Conservation (phyloP, 2,113 vertebrate species). For the Dissostichus mawsoni region DNA sequence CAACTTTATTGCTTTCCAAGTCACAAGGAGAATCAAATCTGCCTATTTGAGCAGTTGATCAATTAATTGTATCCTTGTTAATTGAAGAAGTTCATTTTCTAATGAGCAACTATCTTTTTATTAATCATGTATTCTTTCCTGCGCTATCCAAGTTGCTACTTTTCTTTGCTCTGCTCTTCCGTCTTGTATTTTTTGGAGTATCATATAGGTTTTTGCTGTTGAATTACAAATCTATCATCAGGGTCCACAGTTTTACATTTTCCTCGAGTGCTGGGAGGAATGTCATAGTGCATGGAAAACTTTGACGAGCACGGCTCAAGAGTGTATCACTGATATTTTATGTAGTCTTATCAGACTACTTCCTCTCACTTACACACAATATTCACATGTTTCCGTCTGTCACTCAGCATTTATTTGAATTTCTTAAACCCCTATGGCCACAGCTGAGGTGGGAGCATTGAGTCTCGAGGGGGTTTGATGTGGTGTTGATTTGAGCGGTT, state of each 20-base stretch:
- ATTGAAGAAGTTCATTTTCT: too few relatives aligned
- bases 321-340: conserved; percentile 46
- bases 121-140: too few relatives aligned
- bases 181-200: too few relatives aligned
- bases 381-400: conserved; percentile 11
- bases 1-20: background rate
- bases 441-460: conserved; percentile 24
- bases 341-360: conserved; percentile 45
- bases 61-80: too few relatives aligned
- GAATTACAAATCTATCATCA: too few relatives aligned
- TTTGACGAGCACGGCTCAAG: conserved; percentile 2
- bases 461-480: conserved; percentile 14
- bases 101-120: too few relatives aligned
- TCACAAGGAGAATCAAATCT: background rate
- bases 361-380: conserved; percentile 33
- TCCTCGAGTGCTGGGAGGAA: conserved; percentile 47
- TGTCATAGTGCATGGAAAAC: conserved; percentile 39
- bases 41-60: too few relatives aligned
- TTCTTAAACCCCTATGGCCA: conserved; percentile 41
- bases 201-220: too few relatives aligned
- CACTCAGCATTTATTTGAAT: conserved; percentile 51
- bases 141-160: too few relatives aligned
- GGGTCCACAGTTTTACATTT: background rate
- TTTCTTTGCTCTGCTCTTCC: too few relatives aligned
- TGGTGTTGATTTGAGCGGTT: conserved; percentile 18